These are phyloP conservation scores for Tragelaphus buxtoni DNA, from an alignment of 2,113 vertebrate species.

Conservation along the genomic window DNA sequence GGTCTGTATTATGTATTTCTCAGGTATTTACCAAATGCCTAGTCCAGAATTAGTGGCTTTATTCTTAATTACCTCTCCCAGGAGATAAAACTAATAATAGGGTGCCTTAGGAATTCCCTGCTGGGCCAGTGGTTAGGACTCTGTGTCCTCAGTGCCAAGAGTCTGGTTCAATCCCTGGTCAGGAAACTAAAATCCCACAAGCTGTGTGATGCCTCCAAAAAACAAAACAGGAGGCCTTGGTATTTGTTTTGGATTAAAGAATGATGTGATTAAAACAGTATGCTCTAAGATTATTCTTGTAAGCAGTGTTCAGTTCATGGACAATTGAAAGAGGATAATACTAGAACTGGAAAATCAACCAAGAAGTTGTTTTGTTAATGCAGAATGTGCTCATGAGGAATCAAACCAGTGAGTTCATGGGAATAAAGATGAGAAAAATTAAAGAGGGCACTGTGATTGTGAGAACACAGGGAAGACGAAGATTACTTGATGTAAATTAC, in stretches of 20 bases:
- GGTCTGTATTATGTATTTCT: not conserved
- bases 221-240: not conserved
- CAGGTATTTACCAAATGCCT: not conserved
- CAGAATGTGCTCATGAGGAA: not conserved
- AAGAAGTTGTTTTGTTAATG: not conserved
- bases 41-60: not conserved
- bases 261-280: not conserved
- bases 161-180: not conserved
- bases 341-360: not conserved
- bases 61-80: not conserved
- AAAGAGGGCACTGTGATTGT: not conserved
- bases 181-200: not conserved
- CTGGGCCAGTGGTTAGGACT: not conserved
- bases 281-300: not conserved
- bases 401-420: not conserved
- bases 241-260: not conserved
- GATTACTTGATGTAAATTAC: not conserved
- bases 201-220: not conserved
- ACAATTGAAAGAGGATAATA: not conserved
- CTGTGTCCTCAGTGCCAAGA: not conserved
- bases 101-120: not conserved
- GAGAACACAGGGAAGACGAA: not conserved
- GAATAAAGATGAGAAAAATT: not conserved
- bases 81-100: not conserved
- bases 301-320: not conserved